A percentile compares a stretch with the other conserved stretches of the same genome.
Conservation (phyloP, 2,113 vertebrate genomes). For the Origma solitaria region DNA sequence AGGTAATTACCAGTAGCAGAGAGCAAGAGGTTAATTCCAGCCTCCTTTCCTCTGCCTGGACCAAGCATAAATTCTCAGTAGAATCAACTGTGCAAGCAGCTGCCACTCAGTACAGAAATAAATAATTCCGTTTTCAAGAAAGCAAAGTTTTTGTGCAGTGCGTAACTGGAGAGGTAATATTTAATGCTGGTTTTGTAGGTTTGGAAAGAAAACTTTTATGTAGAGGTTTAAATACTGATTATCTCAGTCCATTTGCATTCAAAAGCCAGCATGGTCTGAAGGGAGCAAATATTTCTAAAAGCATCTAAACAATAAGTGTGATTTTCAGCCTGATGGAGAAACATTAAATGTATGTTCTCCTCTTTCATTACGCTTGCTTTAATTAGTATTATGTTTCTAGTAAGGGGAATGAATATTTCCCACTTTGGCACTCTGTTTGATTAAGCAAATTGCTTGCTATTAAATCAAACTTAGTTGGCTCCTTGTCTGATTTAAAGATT, state of each 20-base stretch:
- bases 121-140: neutral
- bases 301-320: neutral
- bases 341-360: neutral
- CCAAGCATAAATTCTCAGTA: neutral
- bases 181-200: neutral
- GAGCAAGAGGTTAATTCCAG: constrained; percentile 16
- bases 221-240: neutral
- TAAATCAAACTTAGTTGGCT: neutral
- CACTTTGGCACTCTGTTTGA: neutral
- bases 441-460: neutral
- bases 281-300: neutral
- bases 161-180: neutral
- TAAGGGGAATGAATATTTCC: neutral
- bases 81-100: neutral
- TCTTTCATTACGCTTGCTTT: neutral
- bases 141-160: neutral
- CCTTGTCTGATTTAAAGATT: neutral
- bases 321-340: neutral
- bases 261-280: neutral
- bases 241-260: neutral
- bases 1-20: constrained; percentile 21
- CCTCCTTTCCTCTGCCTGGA: neutral
- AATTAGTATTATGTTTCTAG: neutral
- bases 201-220: neutral
- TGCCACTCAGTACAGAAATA: neutral